phyloP scores from a whole-genome alignment of 1,140 invertebrate species.

The Drosophila nannoptera region DNA sequence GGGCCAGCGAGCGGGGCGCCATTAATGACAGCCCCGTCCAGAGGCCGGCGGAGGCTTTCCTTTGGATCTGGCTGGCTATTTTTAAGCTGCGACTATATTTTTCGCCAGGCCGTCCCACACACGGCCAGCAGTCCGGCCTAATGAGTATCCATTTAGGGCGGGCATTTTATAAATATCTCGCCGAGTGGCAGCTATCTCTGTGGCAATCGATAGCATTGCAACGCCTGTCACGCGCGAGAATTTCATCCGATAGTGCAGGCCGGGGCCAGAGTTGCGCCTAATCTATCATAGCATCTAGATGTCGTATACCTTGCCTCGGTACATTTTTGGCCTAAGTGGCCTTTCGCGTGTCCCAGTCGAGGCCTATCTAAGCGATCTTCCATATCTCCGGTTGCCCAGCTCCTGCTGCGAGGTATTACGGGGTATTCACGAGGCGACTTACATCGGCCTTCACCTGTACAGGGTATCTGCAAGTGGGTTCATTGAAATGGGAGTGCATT shows the following conservation, averaged over 20 bases:
- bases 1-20: conserved; percentile 63
- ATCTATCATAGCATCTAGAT: conserved; percentile 65
- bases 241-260: conserved; percentile 58
- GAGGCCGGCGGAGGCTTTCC: conserved; percentile 9
- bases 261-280: conserved; percentile 26
- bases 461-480: not conserved
- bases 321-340: conserved; percentile 73
- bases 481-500: conserved; percentile 25
- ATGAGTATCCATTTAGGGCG: conserved; percentile 61
- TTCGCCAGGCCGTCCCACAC: conserved; percentile 6
- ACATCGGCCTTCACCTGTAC: too few relatives aligned
- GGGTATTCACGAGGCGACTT: conserved; percentile 11
- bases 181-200: conserved; percentile 25
- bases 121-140: too few relatives aligned
- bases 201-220: conserved; percentile 68
- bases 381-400: conserved; percentile 20
- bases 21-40: conserved; percentile 59
- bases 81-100: conserved; percentile 38
- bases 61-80: conserved; percentile 44
- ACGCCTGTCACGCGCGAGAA: conserved; percentile 70
- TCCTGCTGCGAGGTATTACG: not conserved
- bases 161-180: conserved; percentile 60
- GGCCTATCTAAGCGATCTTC: conserved; percentile 44
- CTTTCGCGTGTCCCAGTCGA: conserved; percentile 55
- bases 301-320: conserved; percentile 47